Base-by-base conservation (phyloP, 1,140 invertebrate genomes). In the Caenorhabditis brenneri region DNA sequence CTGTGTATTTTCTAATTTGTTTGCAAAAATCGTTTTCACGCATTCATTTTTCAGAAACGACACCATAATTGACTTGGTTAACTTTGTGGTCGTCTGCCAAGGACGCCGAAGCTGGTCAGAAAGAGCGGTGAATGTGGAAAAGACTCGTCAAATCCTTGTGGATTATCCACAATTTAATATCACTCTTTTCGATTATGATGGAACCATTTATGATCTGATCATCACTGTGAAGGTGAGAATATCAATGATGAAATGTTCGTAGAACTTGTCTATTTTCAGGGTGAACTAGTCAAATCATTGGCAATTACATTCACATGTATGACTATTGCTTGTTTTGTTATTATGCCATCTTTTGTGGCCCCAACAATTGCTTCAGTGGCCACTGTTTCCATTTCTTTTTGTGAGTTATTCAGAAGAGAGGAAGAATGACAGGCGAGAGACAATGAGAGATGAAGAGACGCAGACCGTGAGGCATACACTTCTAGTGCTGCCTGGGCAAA, bases 151-250 rank as follows among this genome's bases (percentile, higher is more conserved):
- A 33, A 65, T 84, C 39, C 74, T 84, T 10, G 83, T 58, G 16
- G 69, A 79, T 49, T 84, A 80, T 80, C 49, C 74, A 10, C 74
- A 84, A n/a, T 78, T 55, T 29, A 46, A 65, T 16, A 65, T 79
- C 10, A 80, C 69, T 53, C 79, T 84, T 33, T 84, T 84, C 49
- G 83, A 84, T 29, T 84, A 84, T 24, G 83, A 84, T 65, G 36
- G 48, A n/a, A 84, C 83, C 3, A 84, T 84, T 48, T 84, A 84
- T 49, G 83, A 84, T 39, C 16, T 84, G 31, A 79, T 84, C 49
- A 84, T 84, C 22, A 79, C 83, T 49, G 83, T 84, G 7, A 84
- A 84, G 53, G 83, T 84, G 48, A 16, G 36, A 48, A 31, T 55
- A 7, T 42, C 12, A 19, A n/a, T 2, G 12, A 46, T 16, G 16